Evolutionary conservation across 2,797 vertebrate species (phyloP).

Genomic region (Rousettus madagascariensis): DNA sequence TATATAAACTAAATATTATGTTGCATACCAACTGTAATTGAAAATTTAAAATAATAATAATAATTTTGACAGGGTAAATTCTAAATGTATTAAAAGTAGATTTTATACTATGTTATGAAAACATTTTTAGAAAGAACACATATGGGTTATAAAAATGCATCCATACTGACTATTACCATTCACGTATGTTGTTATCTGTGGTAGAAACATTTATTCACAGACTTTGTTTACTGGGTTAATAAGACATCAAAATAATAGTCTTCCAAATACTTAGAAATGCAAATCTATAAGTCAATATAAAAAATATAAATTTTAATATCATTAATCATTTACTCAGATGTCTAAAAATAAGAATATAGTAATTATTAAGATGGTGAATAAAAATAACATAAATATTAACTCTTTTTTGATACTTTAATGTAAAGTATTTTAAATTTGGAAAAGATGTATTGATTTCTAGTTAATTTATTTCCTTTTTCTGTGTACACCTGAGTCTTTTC

Average conservation of each 20-base stretch:
- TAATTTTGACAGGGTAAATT: not conserved
- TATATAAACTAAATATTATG: conserved; percentile 31
- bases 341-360: not conserved
- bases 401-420: not conserved
- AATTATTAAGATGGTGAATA: not conserved
- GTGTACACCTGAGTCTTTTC: not conserved
- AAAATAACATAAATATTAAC: not conserved
- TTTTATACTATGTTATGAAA: not conserved
- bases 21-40: too few relatives aligned
- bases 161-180: not conserved
- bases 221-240: not conserved
- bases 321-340: not conserved
- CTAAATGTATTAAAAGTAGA: not conserved
- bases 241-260: not conserved
- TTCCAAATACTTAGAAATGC: not conserved
- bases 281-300: not conserved
- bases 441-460: not conserved
- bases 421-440: not conserved
- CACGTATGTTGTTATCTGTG: not conserved
- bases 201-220: not conserved
- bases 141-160: not conserved
- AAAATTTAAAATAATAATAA: too few relatives aligned
- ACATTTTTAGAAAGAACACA: not conserved
- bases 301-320: not conserved
- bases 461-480: not conserved